Evolutionary conservation across 2,888 invertebrate genomes (phyloP), one percentile per base, ranked within the genome.

Genomic region (Liodrosophila aerea): DNA sequence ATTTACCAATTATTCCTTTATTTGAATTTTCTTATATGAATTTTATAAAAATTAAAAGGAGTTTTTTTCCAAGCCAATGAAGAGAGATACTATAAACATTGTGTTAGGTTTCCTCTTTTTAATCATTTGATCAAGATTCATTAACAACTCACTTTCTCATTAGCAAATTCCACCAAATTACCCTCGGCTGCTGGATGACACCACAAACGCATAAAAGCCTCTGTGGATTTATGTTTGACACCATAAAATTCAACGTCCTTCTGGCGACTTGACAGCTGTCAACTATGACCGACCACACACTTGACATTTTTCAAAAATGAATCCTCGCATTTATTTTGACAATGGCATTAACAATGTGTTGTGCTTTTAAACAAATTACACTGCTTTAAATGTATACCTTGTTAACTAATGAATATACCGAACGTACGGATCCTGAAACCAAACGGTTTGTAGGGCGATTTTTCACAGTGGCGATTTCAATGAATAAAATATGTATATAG

Each of bases 351-450:
- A 67, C 44, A 63, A 63, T 33, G 50, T 44, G 31, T 41, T 53
- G 52, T 34, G 53, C 76, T 64, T 58, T 68, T 64, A 63, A 72
- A 68, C 52, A 76, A 76, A 76, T 68, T 59, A 59, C 37, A 57
- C 43, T 39, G 27, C 57, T 45, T 39, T 40, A 34, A 41, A 33
- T 13, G 44, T 30, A 22, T 33, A 57, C 47, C n/a, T n/a, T n/a
- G n/a, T n/a, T n/a, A n/a, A n/a, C n/a, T n/a, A n/a, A n/a, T n/a
- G n/a, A n/a, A n/a, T n/a, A n/a, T n/a, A n/a, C n/a, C n/a, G n/a
- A n/a, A n/a, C n/a, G n/a, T n/a, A n/a, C n/a, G n/a, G n/a, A n/a
- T n/a, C n/a, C n/a, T n/a, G n/a, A n/a, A n/a, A n/a, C n/a, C n/a
- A n/a, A n/a, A n/a, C n/a, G n/a, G n/a, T n/a, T n/a, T n/a, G n/a